Evolutionary conservation across 2,797 vertebrate species (phyloP).

Genomic region (Gorsachius magnificus): DNA sequence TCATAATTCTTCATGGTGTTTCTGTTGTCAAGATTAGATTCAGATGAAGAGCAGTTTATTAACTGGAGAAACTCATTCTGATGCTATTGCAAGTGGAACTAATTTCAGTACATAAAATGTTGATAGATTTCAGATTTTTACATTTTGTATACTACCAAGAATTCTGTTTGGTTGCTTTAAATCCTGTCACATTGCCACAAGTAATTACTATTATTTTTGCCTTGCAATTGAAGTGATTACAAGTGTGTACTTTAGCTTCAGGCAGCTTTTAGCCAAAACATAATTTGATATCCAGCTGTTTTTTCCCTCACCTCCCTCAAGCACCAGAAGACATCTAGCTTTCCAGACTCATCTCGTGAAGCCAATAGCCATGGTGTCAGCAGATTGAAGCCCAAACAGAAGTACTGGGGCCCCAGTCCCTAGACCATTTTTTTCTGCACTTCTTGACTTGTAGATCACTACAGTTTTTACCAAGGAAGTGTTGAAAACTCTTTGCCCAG

Average conservation of each 20-base stretch:
- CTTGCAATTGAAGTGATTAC: conserved; percentile 20
- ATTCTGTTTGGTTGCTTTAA: conserved; percentile 8
- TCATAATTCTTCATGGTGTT: background rate
- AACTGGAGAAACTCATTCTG: background rate
- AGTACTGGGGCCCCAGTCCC: background rate
- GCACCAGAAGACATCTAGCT: background rate
- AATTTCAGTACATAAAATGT: conserved; percentile 1
- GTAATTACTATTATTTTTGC: conserved; percentile 37
- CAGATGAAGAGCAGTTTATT: conserved; percentile 5
- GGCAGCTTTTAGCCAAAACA: conserved; percentile 41
- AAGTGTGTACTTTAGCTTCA: conserved; percentile 19
- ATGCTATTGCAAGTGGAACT: background rate
- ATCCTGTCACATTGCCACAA: conserved; percentile 15
- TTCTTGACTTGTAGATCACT: background rate
- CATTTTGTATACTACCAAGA: background rate
- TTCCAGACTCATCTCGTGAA: background rate
- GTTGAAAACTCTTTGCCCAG: background rate
- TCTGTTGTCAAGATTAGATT: conserved; percentile 30
- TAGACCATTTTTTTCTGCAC: background rate
- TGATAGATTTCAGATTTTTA: conserved; percentile 28
- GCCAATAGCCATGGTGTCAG: background rate
- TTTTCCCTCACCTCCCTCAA: background rate
- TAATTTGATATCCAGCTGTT: conserved; percentile 27
- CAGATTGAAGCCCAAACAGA: background rate
- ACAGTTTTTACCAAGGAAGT: background rate